Evolutionary conservation across 2,113 vertebrate genomes (phyloP).

Genomic region (Psilopsiagon aurifrons): DNA sequence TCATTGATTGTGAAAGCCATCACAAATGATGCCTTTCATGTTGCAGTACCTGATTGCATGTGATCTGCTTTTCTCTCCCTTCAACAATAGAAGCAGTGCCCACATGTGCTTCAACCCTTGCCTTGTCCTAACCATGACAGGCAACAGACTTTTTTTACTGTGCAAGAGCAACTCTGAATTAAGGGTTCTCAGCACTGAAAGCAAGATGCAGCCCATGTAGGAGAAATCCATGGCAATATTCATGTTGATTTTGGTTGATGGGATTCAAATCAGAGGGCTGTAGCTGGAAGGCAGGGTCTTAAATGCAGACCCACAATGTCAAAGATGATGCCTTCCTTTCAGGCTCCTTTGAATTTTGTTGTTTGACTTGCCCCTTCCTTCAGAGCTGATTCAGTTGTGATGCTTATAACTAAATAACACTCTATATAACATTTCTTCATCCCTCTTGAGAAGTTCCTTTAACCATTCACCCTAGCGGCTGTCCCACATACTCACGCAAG

Average conservation of each 20-base stretch:
- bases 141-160: not conserved
- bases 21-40: not conserved
- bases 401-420: not conserved
- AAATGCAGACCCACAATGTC: not conserved
- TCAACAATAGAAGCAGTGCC: not conserved
- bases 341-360: not conserved
- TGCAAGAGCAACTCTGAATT: not conserved
- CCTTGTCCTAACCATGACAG: not conserved
- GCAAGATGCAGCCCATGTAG: not conserved
- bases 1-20: not conserved
- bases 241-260: not conserved
- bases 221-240: not conserved
- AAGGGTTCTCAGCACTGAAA: not conserved
- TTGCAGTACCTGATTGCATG: too few species aligned
- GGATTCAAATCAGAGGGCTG: not conserved
- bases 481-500: constrained; percentile 78
- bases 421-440: not conserved
- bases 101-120: not conserved
- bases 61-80: not conserved
- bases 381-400: not conserved
- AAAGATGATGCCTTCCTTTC: not conserved
- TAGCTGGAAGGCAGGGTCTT: not conserved
- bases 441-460: not conserved
- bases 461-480: not conserved
- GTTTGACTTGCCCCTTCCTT: not conserved